Evolutionary conservation across 1,140 invertebrate genomes (phyloP).

Genomic region (Cotesia typhae): DNA sequence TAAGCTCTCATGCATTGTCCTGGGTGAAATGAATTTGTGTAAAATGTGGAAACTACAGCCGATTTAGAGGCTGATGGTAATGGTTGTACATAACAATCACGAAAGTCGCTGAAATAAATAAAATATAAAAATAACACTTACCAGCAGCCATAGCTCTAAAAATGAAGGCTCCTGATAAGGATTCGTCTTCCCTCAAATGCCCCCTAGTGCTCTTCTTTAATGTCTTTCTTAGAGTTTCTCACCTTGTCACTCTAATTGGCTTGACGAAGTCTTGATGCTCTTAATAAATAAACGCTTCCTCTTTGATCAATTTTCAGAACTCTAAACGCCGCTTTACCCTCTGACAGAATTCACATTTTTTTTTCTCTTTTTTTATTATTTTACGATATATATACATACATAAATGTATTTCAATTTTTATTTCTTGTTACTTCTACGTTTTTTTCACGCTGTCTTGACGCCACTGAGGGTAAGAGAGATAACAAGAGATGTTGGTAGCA

Average conservation of each 20-base stretch:
- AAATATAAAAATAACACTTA: constrained; percentile 39
- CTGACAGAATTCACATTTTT: constrained; percentile 26
- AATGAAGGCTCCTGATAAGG: background rate
- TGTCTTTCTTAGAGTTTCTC: constrained; percentile 23
- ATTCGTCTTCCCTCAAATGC: constrained; percentile 13
- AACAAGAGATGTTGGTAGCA: no score
- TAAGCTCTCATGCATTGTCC: background rate
- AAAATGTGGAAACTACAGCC: no score
- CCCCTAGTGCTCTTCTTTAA: constrained; percentile 16
- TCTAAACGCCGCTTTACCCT: constrained; percentile 25
- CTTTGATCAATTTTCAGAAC: constrained; percentile 42
- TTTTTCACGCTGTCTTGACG: background rate
- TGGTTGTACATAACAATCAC: background rate
- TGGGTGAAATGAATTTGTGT: constrained; percentile 6
- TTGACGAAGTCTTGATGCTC: constrained; percentile 33
- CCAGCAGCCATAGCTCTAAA: constrained; percentile 47
- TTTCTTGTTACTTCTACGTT: background rate
- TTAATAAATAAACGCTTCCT: constrained; percentile 43
- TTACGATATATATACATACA: background rate
- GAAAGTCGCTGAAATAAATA: background rate
- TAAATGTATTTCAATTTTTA: background rate
- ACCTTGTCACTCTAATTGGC: constrained; percentile 43
- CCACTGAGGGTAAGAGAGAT: no score
- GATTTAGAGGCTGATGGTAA: background rate
- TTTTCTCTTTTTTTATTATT: constrained; percentile 15